Base-by-base conservation (phyloP, 2,888 invertebrate genomes). In the Eupithecia vulgata region DNA sequence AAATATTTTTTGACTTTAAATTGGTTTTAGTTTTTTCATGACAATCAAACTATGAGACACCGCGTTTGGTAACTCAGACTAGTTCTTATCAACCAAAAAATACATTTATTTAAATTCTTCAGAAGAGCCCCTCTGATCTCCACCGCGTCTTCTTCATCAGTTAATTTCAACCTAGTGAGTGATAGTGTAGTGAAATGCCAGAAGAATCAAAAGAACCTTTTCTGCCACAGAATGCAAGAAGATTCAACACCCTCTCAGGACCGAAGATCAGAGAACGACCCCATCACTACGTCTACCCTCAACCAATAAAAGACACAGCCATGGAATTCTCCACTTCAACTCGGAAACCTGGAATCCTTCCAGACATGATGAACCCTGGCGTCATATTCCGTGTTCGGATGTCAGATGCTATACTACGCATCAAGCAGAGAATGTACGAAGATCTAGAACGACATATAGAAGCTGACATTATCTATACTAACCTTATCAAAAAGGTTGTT, bases 381-480 rank as follows among this genome's bases (percentile, higher is more conserved):
- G 93, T 94, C 0, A 91, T 94, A 10, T 94, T 94, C 77, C 74
- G 94, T 17, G 94, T 94, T 0, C 78, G 94, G 7, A 94, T 94
- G 94, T 92, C 94, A 0, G 94, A 94, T 76, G 94, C 94, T 0
- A 94, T 94, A 1, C 74, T 94, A 13, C 77, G 93, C 1, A 94
- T 94, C 70, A 94, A 94, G 40, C 94, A 94, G 35, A 82, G 94
- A 0, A 93, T 94, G 93, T 94, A 94, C 81, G 93, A 94, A 81
- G 93, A 94, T 74, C 93, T 92, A 0, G 94, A 94, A 74, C 76
- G 91, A 6, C 94, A 94, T 57, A 93, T 94, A 0, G 94, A 94
- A 87, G 87, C 91, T 0, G 94, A 94, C 75, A 94, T 94, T 0
- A 93, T 94, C 0, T 94, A 94, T 76, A 93, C 94, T 0, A 94